Base-by-base conservation (phyloP, 2,797 vertebrate genomes). In the Anguilla marmorata region DNA sequence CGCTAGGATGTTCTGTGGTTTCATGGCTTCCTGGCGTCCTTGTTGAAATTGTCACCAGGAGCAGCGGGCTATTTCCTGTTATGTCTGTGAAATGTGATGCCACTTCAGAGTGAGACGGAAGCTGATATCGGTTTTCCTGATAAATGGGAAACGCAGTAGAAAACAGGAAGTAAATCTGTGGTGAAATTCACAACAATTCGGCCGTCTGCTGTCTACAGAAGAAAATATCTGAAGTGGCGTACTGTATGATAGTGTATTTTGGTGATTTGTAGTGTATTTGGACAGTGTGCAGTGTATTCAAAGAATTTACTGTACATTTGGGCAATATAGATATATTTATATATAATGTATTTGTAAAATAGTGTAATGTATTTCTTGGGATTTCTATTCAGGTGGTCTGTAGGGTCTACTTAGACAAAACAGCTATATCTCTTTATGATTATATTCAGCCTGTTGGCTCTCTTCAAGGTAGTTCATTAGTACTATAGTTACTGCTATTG, bases 151-250 rank as follows among this genome's bases (percentile, higher is more conserved):
- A 1, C 6, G 41, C 19, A 3, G 6, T 76, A 12, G 5, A 37
- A 12, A 37, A 41, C 72, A 41, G 72, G 16, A 76, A 76, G 16
- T 76, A n/a, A 66, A 19, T 76, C 9, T 37, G 37, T 48, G 76
- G 19, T 7, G 37, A 80, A 24, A 94, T 95, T 92, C 91, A 86
- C 92, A 94, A 93, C 88, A 16, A 87, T 90, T 50, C 90, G 89
- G 90, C 83, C 24, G 14, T 19, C 87, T 90, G 89, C 84, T 12
- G 88, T 90, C 90, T 86, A 90, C 88, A 89, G 85, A 84, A 33
- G 84, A 89, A 91, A 94, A 93, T 94, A 93, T 91, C 90, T 93
- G 92, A 93, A 93, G 92, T 84, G 6, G 30, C 37, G 2, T 41
- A 3, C 37, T 45, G 37, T 41, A 45, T 79, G 21, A 24, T n/a